Percentiles rank a stretch among this genome's conserved stretches.
phyloP scores from a whole-genome alignment of 1,140 invertebrate species.

The Philotrypesis tridentata region DNA sequence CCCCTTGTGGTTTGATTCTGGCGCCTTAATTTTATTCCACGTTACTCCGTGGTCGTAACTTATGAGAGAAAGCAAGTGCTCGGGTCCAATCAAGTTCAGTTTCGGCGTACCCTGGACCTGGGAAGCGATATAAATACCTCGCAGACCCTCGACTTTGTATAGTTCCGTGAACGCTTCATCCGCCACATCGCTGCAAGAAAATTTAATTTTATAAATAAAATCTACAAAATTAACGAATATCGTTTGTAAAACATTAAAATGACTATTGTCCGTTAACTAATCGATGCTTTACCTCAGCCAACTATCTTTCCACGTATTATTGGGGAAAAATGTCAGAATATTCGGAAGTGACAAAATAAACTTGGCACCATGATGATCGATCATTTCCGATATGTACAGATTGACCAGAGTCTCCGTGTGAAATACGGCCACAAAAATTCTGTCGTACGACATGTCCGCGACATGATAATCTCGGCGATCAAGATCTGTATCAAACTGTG shows the following conservation, averaged over 20 bases:
- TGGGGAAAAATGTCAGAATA: conserved; percentile 89
- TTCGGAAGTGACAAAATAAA: conserved; percentile 88
- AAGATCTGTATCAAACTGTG: conserved; percentile 83
- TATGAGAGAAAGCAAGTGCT: conserved; percentile 86
- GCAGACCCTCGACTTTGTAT: conserved; percentile 89
- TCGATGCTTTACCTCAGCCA: conserved; percentile 84
- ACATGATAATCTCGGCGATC: conserved; percentile 83
- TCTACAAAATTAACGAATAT: too few relatives aligned
- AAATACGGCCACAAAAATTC: conserved; percentile 88
- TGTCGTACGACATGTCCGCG: conserved; percentile 86
- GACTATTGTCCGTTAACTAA: too few relatives aligned
- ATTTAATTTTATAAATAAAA: conserved; percentile 17
- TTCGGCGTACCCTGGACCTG: conserved; percentile 78
- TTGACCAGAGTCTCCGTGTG: conserved; percentile 84
- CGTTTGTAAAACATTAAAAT: too few relatives aligned
- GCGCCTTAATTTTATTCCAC: conserved; percentile 84
- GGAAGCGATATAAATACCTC: conserved; percentile 92
- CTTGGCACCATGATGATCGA: conserved; percentile 74
- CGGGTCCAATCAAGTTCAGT: conserved; percentile 77
- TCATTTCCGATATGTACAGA: conserved; percentile 84
- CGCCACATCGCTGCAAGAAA: conserved; percentile 79
- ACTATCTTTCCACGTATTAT: conserved; percentile 84
- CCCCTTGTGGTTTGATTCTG: conserved; percentile 79
- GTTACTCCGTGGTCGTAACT: conserved; percentile 91
- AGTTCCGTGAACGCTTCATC: conserved; percentile 91